phyloP scores from a whole-genome alignment of 2,797 vertebrate genomes.

The Linurgus olivaceus region DNA sequence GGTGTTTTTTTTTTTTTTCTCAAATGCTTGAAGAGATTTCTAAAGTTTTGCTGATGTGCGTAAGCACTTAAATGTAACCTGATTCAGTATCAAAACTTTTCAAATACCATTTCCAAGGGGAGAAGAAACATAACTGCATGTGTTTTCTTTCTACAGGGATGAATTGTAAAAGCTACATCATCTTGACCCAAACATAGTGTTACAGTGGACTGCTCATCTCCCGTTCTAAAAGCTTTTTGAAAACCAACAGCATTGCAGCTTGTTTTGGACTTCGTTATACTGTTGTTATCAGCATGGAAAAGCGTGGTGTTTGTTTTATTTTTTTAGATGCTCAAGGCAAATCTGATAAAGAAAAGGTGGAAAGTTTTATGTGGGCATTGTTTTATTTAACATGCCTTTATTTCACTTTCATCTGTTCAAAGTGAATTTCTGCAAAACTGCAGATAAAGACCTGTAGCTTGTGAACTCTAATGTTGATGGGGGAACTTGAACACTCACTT shows the following conservation, averaged over 20 bases:
- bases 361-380: constrained; percentile 67
- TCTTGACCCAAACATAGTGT: constrained; percentile 80
- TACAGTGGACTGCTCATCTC: constrained; percentile 82
- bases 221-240: constrained; percentile 81
- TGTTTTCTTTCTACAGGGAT: constrained; percentile 84
- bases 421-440: constrained; percentile 62
- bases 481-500: constrained; percentile 71
- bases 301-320: constrained; percentile 74
- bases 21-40: not conserved
- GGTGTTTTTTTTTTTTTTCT: not conserved
- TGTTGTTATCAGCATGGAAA: constrained; percentile 81
- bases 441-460: constrained; percentile 58
- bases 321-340: constrained; percentile 76
- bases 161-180: constrained; percentile 91
- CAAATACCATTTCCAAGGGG: not conserved
- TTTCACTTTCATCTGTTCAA: constrained; percentile 71
- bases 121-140: constrained; percentile 20
- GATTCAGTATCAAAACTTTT: not conserved
- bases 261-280: constrained; percentile 80
- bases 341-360: constrained; percentile 62
- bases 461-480: constrained; percentile 66
- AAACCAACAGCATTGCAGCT: constrained; percentile 83
- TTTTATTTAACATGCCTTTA: constrained; percentile 73
- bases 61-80: not conserved
- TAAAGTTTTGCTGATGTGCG: constrained; percentile 4